phyloP scores from a whole-genome alignment of 2,888 invertebrate genomes.

The Acronicta leporina region DNA sequence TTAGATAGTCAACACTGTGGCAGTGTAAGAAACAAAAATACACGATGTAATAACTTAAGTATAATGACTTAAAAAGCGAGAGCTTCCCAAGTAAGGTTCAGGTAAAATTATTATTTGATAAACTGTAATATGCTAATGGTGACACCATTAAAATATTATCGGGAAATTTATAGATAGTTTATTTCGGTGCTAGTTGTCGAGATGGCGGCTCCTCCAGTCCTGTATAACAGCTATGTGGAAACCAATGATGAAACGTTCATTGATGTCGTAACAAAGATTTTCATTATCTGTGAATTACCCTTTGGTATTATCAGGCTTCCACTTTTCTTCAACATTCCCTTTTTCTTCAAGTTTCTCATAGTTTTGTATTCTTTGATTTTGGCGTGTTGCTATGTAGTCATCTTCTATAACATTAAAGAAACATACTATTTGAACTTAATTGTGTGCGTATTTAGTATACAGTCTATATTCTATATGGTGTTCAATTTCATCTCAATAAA shows the following conservation, averaged over 20 bases:
- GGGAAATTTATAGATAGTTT: not conserved
- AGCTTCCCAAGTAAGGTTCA: not conserved
- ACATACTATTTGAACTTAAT: slow-evolving; percentile 29
- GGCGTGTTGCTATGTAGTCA: slow-evolving; percentile 10
- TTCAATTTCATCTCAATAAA: slow-evolving; percentile 60
- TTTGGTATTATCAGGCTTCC: slow-evolving; percentile 66
- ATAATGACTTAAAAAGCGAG: not conserved
- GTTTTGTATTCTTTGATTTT: slow-evolving; percentile 51
- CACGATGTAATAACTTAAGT: not conserved
- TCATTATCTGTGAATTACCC: slow-evolving; percentile 58
- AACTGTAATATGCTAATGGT: not conserved
- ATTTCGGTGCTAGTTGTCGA: slow-evolving; percentile 25
- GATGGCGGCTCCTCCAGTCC: slow-evolving; percentile 65
- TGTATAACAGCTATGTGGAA: slow-evolving; percentile 67
- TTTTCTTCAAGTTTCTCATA: slow-evolving; percentile 47
- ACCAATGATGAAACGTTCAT: slow-evolving; percentile 55
- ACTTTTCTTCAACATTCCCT: slow-evolving; percentile 52
- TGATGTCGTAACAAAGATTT: slow-evolving; percentile 66
- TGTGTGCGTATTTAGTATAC: slow-evolving; percentile 23
- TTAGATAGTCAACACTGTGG: too few species aligned
- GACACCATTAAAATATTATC: not conserved
- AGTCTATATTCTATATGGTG: slow-evolving; percentile 53
- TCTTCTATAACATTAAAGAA: slow-evolving; percentile 7
- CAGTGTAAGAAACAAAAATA: not conserved
- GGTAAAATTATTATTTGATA: not conserved